A percentile compares a stretch with the other conserved stretches of the same genome.
These are phyloP conservation scores for Apaloderma vittatum DNA, from an alignment of 2,113 vertebrate species.

Conservation along the genomic window DNA sequence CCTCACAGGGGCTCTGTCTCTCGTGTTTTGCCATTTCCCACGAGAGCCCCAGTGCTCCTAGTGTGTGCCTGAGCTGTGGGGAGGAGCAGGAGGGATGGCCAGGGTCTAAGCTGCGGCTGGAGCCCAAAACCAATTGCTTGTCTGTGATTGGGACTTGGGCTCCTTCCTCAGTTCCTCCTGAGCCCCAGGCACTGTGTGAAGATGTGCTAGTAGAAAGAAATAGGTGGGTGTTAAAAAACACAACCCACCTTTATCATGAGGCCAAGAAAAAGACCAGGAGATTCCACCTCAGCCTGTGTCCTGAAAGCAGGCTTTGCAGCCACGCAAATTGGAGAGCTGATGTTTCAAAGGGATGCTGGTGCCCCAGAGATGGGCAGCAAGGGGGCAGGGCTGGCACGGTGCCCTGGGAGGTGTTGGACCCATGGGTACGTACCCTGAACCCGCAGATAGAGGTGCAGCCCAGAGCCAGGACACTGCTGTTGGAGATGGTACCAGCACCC, in stretches of 20 bases:
- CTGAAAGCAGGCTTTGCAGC: not conserved
- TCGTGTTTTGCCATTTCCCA: not conserved
- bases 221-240: not conserved
- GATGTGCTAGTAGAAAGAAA: not conserved
- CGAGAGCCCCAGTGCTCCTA: not conserved
- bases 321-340: accelerated
- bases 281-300: accelerated
- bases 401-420: not conserved
- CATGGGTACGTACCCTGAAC: not conserved
- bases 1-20: accelerated
- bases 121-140: not conserved
- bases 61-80: not conserved
- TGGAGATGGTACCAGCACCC: not conserved
- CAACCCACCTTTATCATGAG: not conserved
- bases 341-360: not conserved
- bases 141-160: not conserved
- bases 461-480: not conserved
- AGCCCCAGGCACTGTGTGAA: not conserved
- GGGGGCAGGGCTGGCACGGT: accelerated
- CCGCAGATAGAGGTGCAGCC: not conserved
- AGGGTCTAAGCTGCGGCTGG: accelerated
- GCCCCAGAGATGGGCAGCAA: not conserved
- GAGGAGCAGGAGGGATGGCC: not conserved
- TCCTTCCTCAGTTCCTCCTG: not conserved
- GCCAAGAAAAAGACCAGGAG: not conserved